phyloP scores from a whole-genome alignment of 2,888 invertebrate species.

The Thalpophila matura region DNA sequence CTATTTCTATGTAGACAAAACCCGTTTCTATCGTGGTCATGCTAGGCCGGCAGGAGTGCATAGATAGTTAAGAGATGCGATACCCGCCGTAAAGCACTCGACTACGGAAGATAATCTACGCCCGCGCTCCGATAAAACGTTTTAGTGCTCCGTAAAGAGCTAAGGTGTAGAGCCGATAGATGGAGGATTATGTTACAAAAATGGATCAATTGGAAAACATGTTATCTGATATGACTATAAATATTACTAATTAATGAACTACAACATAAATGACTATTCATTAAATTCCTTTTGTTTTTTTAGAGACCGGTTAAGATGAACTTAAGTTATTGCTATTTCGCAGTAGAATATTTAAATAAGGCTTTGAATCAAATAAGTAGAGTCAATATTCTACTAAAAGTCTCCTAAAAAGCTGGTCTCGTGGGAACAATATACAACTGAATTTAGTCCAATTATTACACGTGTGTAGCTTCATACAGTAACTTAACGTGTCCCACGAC shows the following conservation, averaged over 20 bases:
- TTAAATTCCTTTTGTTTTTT: not conserved
- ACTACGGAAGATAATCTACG: constrained; percentile 37
- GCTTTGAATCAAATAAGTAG: no score
- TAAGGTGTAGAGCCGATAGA: constrained; percentile 12
- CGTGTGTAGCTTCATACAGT: constrained; percentile 27
- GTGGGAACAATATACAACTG: constrained; percentile 27
- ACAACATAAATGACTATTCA: not conserved
- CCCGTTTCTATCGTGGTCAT: no score
- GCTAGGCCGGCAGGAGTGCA: constrained; percentile 39
- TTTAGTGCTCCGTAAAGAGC: constrained; percentile 41
- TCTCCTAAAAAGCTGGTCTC: constrained; percentile 10
- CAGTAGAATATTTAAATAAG: no score
- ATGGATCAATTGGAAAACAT: not conserved
- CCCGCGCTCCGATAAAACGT: constrained; percentile 30
- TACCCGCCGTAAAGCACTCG: constrained; percentile 50
- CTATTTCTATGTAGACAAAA: no score
- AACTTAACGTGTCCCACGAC: constrained; percentile 56
- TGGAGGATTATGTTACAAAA: constrained; percentile 1
- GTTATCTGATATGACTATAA: not conserved
- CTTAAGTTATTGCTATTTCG: no score
- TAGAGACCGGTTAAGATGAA: no score
- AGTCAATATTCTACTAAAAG: not conserved
- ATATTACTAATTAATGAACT: not conserved
- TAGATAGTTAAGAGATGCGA: constrained; percentile 47
- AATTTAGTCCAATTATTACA: constrained; percentile 64